phyloP scores from a whole-genome alignment of 2,113 vertebrate species.

The Anhinga anhinga region DNA sequence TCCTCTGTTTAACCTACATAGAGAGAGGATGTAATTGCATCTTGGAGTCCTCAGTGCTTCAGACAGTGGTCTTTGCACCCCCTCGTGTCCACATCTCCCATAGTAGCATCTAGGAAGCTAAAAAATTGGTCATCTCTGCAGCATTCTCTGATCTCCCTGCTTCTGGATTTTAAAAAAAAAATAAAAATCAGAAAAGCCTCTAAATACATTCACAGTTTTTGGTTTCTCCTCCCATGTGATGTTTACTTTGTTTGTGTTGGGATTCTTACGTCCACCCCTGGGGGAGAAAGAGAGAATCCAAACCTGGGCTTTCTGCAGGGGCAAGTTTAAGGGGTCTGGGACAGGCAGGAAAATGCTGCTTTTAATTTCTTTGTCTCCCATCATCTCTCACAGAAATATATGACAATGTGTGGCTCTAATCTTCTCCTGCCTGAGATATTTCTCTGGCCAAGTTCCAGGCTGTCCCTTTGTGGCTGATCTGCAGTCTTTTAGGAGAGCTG shows the following conservation, averaged over 20 bases:
- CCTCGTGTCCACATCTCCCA: neutral
- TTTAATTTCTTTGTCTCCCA: neutral
- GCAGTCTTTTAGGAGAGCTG: neutral
- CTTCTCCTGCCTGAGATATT: neutral
- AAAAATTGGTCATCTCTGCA: accelerated
- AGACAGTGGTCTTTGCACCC: neutral
- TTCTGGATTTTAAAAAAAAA: neutral
- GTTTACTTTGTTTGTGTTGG: neutral
- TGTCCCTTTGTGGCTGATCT: neutral
- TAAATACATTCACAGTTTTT: neutral
- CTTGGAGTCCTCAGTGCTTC: neutral
- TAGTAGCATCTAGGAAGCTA: neutral
- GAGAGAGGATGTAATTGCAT: neutral
- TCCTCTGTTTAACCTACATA: neutral
- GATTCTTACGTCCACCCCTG: neutral
- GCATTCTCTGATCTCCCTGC: neutral
- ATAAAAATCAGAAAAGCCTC: neutral
- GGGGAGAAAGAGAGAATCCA: neutral
- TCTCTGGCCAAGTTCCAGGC: neutral
- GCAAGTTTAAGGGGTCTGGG: neutral
- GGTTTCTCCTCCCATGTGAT: neutral
- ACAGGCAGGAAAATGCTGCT: neutral
- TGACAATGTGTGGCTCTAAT: neutral
- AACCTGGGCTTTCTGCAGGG: neutral
- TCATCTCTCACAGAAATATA: neutral